Evolutionary conservation across 2,888 invertebrate species (phyloP).

Genomic region (Ariolimax columbianus): DNA sequence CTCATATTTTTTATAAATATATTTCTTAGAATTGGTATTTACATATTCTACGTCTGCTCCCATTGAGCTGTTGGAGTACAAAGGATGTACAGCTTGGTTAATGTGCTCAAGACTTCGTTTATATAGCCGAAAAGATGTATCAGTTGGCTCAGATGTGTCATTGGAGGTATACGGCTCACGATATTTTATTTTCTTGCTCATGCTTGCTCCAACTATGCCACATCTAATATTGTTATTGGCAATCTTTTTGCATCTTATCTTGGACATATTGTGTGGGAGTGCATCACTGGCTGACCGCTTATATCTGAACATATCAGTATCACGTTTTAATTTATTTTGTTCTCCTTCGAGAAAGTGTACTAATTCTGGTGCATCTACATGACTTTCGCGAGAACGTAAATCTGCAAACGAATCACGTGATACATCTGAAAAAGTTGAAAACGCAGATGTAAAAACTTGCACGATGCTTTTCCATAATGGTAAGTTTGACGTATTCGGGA

Average conservation of each 20-base stretch:
- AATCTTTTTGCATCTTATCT: neutral
- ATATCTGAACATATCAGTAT: neutral
- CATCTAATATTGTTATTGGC: neutral
- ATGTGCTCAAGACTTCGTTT: neutral
- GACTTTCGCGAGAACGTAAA: neutral
- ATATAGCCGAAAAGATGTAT: neutral
- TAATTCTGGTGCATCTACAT: constrained; percentile 4
- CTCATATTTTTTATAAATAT: neutral
- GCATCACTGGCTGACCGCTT: neutral
- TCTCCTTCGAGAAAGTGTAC: neutral
- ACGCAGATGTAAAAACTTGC: neutral
- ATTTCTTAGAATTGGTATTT: neutral
- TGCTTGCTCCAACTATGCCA: neutral
- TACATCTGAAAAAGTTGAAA: neutral
- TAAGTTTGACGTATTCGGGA: neutral
- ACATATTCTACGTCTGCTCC: too few species aligned
- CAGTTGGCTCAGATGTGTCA: neutral
- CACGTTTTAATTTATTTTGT: neutral
- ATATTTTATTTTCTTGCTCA: neutral
- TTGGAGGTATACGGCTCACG: neutral
- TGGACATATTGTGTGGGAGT: neutral
- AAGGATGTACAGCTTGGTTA: neutral
- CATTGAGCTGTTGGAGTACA: neutral
- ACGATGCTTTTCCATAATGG: constrained; percentile 17
- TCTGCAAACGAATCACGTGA: neutral